These are phyloP conservation scores for Elaphurus davidianus DNA, from an alignment of 2,113 vertebrate genomes.

Conservation along the genomic window DNA sequence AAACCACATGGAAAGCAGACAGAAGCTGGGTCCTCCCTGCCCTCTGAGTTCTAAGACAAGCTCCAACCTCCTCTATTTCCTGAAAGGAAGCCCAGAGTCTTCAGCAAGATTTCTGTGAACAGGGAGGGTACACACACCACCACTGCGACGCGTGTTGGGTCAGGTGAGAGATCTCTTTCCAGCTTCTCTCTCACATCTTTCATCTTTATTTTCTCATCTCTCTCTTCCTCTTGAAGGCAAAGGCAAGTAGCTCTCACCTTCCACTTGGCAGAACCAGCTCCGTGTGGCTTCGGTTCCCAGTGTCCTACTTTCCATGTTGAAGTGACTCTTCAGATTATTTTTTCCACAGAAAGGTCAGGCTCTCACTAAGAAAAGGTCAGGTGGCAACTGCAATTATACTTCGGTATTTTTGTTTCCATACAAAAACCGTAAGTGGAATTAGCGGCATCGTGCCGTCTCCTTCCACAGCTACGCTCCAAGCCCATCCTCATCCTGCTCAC, in stretches of 20 bases:
- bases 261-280: neutral
- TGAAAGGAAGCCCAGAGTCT: neutral
- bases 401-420: neutral
- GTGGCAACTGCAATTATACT: too few relatives aligned
- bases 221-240: neutral
- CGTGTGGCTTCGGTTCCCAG: too few relatives aligned
- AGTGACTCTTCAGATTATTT: neutral
- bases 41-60: neutral
- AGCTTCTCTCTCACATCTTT: neutral
- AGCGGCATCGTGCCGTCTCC: rapidly evolving
- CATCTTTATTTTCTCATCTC: neutral
- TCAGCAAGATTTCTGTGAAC: neutral
- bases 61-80: neutral
- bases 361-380: neutral
- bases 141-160: rapidly evolving
- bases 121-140: neutral
- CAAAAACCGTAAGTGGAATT: rapidly evolving
- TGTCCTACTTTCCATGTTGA: neutral
- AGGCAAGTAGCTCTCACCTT: neutral
- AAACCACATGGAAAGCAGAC: neutral
- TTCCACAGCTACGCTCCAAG: neutral
- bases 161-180: rapidly evolving
- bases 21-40: neutral
- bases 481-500: neutral
- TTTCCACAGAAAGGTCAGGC: neutral